Percentiles rank a stretch among this genome's conserved stretches.
Conservation (phyloP, 2,113 vertebrate species). For the Pterocles gutturalis region DNA sequence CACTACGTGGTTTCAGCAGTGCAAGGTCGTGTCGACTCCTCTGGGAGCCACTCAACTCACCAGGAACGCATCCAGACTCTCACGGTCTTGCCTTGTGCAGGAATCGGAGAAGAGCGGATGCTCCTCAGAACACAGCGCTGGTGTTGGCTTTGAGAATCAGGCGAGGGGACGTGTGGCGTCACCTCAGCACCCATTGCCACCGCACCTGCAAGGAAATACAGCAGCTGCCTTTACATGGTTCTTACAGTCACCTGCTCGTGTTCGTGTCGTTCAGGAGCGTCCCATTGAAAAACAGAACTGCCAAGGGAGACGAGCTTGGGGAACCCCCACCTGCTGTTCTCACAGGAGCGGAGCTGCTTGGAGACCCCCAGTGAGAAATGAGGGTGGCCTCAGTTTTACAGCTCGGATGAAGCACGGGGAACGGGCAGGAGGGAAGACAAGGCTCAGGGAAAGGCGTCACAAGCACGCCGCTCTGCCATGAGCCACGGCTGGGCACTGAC, state of each 20-base stretch:
- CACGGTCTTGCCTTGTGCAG: neutral
- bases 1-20: neutral
- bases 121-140: neutral
- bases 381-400: neutral
- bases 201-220: neutral
- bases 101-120: neutral
- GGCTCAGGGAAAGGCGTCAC: neutral
- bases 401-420: neutral
- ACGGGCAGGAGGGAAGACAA: neutral
- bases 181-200: neutral
- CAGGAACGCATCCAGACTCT: neutral
- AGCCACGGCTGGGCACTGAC: neutral
- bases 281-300: neutral
- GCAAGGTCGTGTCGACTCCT: neutral
- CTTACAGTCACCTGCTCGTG: neutral
- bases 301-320: neutral
- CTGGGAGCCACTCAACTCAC: neutral
- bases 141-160: neutral
- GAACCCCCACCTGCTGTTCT: neutral
- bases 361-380: neutral
- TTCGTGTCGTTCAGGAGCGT: rapidly evolving
- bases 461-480: neutral
- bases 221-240: neutral
- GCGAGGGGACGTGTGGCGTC: rapidly evolving
- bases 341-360: neutral